Evolutionary conservation across 2,113 vertebrate species (phyloP).

Genomic region (Neotoma lepida): DNA sequence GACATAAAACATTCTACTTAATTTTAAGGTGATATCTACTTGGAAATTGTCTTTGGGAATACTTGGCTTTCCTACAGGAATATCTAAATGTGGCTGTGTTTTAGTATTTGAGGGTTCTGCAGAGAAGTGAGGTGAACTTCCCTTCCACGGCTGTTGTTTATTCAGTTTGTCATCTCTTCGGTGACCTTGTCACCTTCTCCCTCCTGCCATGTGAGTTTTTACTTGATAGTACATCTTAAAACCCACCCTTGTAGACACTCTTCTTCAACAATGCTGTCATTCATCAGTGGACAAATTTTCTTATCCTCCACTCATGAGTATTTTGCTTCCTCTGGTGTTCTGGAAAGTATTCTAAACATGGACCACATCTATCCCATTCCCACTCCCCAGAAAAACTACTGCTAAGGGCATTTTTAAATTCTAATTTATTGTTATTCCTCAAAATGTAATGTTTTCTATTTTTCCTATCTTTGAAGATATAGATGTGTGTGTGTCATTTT

Average conservation of each 20-base stretch:
- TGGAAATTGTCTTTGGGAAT: neutral
- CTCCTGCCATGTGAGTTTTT: neutral
- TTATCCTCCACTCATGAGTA: neutral
- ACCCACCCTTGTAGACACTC: neutral
- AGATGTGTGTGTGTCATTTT: neutral
- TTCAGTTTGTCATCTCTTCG: neutral
- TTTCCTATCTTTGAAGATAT: neutral
- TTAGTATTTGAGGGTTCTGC: neutral
- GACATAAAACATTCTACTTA: neutral
- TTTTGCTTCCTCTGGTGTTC: neutral
- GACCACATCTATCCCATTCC: neutral
- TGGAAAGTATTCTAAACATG: neutral
- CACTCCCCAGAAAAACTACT: neutral
- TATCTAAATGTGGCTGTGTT: neutral
- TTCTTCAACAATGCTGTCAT: neutral
- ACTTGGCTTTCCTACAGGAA: neutral
- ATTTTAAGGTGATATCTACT: neutral
- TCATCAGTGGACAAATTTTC: neutral
- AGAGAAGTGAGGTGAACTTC: neutral
- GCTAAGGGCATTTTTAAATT: neutral
- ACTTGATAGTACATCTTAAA: slow-evolving; percentile 15
- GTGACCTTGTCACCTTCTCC: neutral
- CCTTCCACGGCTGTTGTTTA: neutral
- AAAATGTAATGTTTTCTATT: neutral
- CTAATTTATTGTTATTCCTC: neutral